Evolutionary conservation across 2,797 vertebrate genomes (phyloP), one percentile per base, ranked within the genome.

Genomic region (Coilia nasus): DNA sequence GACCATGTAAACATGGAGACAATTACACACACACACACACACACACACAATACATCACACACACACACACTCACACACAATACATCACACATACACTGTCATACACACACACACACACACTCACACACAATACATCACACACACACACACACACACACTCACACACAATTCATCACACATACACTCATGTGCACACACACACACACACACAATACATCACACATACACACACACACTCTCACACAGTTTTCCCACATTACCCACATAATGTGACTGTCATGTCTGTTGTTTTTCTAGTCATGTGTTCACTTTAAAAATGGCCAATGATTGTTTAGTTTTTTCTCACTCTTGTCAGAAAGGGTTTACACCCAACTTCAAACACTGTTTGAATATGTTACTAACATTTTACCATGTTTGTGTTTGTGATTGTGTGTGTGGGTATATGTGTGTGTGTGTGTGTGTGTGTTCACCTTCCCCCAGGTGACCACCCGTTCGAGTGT

Each of bases 401-500:
- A n/a, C n/a, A n/a, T n/a, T n/a, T n/a, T n/a, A n/a, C n/a, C n/a
- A n/a, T n/a, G n/a, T n/a, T n/a, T n/a, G n/a, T n/a, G n/a, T n/a
- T n/a, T 60, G n/a, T 60, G 3, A 21, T 3, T 60, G 57, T 60
- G 57, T n/a, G 57, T 60, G 15, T 59, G 57, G 1, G 57, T 59
- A 15, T 59, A 15, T 21, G 50, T 54, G 50, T 54, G 50, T 14
- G 50, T 54, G 50, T 54, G 50, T 67, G 62, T 67, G 62, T 67
- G 62, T 31, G 62, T 67, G 62, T 14, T 54, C 9, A 2, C 9
- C 57, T 19, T 60, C 19, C 6, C 88, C 78, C 91, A 99, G 98
- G 98, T 0, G 98, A 99, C 94, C 98, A 99, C 91, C 98, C 98
- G 0, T 99, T 98, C 0, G 98, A 99, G 95, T 99, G 98, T 0